A percentile compares a stretch with the other conserved stretches of the same genome.
Conservation (phyloP, 2,888 invertebrate species). For the Notodonta dromedarius region DNA sequence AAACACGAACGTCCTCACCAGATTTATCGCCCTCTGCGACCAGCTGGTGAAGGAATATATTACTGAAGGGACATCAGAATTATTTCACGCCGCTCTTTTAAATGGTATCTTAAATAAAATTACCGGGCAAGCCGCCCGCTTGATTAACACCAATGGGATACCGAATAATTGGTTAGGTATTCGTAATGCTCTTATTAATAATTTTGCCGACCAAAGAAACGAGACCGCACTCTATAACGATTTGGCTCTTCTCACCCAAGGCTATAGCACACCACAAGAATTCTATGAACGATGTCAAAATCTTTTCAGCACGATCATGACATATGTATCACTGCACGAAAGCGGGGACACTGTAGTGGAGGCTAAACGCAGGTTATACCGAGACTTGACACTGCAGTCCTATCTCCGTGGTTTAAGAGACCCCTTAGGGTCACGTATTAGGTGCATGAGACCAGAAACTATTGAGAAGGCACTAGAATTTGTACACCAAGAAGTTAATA, state of each 20-base stretch:
- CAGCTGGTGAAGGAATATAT: too few relatives aligned
- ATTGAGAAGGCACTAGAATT: conserved; percentile 5
- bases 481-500: neutral
- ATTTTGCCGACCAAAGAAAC: conserved; percentile 37
- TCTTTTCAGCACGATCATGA: too few relatives aligned
- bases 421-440: conserved; percentile 16
- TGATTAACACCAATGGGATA: conserved; percentile 27
- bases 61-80: too few relatives aligned
- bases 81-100: too few relatives aligned
- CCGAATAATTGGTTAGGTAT: conserved; percentile 30
- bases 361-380: conserved; percentile 11
- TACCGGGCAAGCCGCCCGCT: conserved; percentile 7
- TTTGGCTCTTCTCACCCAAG: neutral
- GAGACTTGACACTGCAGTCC: conserved; percentile 10
- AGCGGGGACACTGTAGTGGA: neutral
- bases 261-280: too few relatives aligned
- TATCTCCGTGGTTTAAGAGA: conserved; percentile 8
- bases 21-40: too few relatives aligned
- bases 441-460: conserved; percentile 26
- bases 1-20: too few relatives aligned
- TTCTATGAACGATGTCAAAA: too few relatives aligned
- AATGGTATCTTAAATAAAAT: conserved; percentile 16
- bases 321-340: neutral
- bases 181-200: conserved; percentile 31
- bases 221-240: neutral